phyloP scores from a whole-genome alignment of 53 echinoderm and acorn worm species.

The Mesocentrotus franciscanus region DNA sequence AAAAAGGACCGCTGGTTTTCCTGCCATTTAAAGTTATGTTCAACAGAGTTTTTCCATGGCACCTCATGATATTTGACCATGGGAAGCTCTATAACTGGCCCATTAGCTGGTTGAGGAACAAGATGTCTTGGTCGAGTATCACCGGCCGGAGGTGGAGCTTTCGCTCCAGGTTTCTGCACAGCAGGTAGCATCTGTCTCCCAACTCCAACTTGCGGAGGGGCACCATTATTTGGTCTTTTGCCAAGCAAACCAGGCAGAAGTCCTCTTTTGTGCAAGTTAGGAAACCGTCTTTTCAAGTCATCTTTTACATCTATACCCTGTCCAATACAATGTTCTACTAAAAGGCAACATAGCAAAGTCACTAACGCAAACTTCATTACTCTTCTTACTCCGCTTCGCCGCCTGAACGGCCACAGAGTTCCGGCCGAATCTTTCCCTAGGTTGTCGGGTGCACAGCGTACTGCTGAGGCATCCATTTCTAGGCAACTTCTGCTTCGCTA shows the following conservation, averaged over 20 bases:
- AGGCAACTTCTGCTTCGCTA: slow-evolving; percentile 15
- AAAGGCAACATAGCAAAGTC: slow-evolving; percentile 45
- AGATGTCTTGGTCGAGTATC: slow-evolving; percentile 55
- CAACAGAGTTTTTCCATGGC: slow-evolving; percentile 80
- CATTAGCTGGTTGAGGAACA: slow-evolving; percentile 71
- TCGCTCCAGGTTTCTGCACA: slow-evolving; percentile 31
- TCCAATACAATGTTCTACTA: slow-evolving; percentile 38
- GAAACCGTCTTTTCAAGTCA: slow-evolving; percentile 67
- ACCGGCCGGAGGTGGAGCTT: slow-evolving; percentile 42
- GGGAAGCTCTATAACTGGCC: slow-evolving; percentile 80
- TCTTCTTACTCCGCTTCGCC: slow-evolving; percentile 1
- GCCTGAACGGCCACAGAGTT: slow-evolving; percentile 49
- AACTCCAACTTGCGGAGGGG: slow-evolving; percentile 53
- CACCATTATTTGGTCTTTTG: slow-evolving; percentile 44
- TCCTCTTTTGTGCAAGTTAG: slow-evolving; percentile 82
- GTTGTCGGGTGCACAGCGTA: background rate
- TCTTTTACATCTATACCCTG: slow-evolving; percentile 44
- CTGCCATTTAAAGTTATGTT: slow-evolving; percentile 91
- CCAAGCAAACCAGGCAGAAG: slow-evolving; percentile 82
- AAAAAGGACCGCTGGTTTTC: slow-evolving; percentile 97
- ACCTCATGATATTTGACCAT: slow-evolving; percentile 89
- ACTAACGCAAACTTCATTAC: slow-evolving; percentile 36
- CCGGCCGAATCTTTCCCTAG: slow-evolving; percentile 37
- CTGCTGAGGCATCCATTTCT: slow-evolving; percentile 56
- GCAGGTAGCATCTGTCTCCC: slow-evolving; percentile 60